Evolutionary conservation across 1,140 invertebrate species (phyloP), one percentile per base, ranked within the genome.

Genomic region (Nautilus pompilius): DNA sequence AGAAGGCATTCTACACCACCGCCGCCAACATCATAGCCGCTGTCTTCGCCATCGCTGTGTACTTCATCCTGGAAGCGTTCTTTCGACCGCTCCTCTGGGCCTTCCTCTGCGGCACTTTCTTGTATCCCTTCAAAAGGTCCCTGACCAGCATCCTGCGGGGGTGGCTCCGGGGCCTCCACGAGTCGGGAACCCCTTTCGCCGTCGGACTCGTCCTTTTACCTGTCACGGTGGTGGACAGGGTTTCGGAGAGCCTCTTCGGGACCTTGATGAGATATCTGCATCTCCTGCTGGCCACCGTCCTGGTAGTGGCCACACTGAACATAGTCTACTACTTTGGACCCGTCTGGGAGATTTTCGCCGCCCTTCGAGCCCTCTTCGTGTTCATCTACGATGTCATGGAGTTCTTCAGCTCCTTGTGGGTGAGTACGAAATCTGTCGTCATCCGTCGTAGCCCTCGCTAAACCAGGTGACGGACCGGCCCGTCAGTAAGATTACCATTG

Each of bases 81-180:
- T 87, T 97, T 20, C 90, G 93, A 72, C 93, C 95, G 0, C 77
- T 98, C 33, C 86, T 97, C 62, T 99, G 95, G 95, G 95, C 95
- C 4, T 82, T 97, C 51, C 80, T 99, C 17, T 93, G 93, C 79
- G 93, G 93, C 15, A 92, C 92, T 8, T 90, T 94, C 34, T 84
- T 97, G 28, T 91, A 95, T 80, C 93, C 93, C 0, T 90, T 95
- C 69, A 97, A 97, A 75, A 85, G 88, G 60, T 88, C 87, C 32
- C 75, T 95, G 15, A 88, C 90, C 5, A 87, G 86, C 24, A 84
- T 85, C 68, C 84, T 91, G 51, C 86, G 88, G 63, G 85, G 84
- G 63, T 95, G 93, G 93, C 67, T 88, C 15, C 67, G 76, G 33
- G 70, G 78, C 41, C 60, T 87, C n/a, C 72, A 82, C 45, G 63